Percentiles rank a stretch among this genome's conserved stretches.
These are phyloP conservation scores for Hyposoter dolosus DNA, from an alignment of 2,888 invertebrate species.

Conservation along the genomic window DNA sequence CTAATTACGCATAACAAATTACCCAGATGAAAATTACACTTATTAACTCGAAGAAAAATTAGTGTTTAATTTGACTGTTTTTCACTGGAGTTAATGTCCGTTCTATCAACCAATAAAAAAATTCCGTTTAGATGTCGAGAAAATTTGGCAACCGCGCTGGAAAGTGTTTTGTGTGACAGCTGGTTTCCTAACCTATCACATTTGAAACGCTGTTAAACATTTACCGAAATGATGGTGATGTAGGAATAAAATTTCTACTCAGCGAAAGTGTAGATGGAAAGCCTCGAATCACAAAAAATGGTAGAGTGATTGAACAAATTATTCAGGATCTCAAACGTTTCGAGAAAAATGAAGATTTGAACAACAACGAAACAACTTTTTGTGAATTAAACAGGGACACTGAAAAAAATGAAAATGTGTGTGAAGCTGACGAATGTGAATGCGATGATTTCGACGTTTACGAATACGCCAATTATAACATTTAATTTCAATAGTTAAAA, in stretches of 20 bases:
- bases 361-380: not conserved
- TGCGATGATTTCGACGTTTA: too few relatives aligned
- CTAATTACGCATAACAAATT: not conserved
- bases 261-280: not conserved
- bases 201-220: not conserved
- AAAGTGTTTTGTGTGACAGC: not conserved
- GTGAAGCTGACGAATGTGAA: too few relatives aligned
- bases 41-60: constrained; percentile 2
- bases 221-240: not conserved
- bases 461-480: too few relatives aligned
- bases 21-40: constrained; percentile 6
- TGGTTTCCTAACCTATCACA: not conserved
- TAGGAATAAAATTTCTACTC: not conserved
- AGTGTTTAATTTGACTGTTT: constrained; percentile 8
- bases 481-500: too few relatives aligned
- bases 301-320: not conserved
- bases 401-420: not conserved
- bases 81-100: constrained; percentile 7
- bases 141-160: not conserved
- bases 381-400: not conserved
- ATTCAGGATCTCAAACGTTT: not conserved
- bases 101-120: constrained; percentile 17
- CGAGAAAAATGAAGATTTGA: not conserved
- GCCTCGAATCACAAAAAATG: too few relatives aligned
- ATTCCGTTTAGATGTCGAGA: constrained; percentile 12